Conservation (phyloP, 2,797 vertebrate species). For the Peromyscus aztecus region DNA sequence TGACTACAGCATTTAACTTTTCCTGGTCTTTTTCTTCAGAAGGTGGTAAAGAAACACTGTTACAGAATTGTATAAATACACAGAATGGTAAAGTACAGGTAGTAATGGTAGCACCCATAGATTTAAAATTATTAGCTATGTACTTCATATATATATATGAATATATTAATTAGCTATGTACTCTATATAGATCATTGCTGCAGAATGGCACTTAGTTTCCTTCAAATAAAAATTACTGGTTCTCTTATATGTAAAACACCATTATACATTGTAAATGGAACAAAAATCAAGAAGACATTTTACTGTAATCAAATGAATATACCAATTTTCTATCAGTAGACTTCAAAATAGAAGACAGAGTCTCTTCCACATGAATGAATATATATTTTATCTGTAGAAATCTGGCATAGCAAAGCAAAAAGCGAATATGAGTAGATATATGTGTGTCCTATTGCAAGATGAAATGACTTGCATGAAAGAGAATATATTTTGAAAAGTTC, state of each 20-base stretch:
- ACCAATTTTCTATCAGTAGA: not conserved
- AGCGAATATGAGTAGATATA: not conserved
- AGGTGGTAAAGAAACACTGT: not conserved
- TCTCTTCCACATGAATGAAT: not conserved
- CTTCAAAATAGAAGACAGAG: constrained; percentile 25
- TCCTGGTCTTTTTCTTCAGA: not conserved
- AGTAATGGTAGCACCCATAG: not conserved
- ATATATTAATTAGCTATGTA: not conserved
- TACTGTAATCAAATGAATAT: constrained; percentile 18
- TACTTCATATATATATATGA: not conserved
- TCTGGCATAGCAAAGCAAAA: not conserved
- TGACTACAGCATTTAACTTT: constrained; percentile 8
- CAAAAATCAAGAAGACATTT: not conserved
- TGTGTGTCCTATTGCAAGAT: not conserved
- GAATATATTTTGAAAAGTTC: constrained; percentile 5
- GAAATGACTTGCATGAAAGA: constrained; percentile 13
- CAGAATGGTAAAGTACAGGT: not conserved
- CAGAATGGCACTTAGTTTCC: not conserved
- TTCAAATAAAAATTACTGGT: not conserved
- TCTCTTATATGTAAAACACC: not conserved
- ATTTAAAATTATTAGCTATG: constrained; percentile 11
- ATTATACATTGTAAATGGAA: not conserved
- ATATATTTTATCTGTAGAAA: constrained; percentile 48
- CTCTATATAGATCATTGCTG: not conserved
- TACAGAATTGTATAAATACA: not conserved